Base-by-base conservation (phyloP, 2,113 vertebrate genomes). In the Tautogolabrus adspersus region DNA sequence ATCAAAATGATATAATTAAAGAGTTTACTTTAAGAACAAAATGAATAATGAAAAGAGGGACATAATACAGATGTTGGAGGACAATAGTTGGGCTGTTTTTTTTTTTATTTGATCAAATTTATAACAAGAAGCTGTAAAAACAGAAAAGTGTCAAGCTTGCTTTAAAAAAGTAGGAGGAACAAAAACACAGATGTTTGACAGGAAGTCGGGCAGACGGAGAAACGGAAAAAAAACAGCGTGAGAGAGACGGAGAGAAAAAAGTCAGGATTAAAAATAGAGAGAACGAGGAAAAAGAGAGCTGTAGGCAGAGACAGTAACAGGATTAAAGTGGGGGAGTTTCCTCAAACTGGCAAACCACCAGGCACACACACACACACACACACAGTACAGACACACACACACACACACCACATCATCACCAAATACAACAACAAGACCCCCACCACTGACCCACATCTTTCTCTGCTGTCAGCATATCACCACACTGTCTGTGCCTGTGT, bases 371-470 rank as follows among this genome's bases (percentile, higher is more conserved):
- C 63, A 47, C 55, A 74, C 65, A 40, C 66, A 58, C 66, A 23
- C 21, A 66, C 60, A 56, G 13, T 18, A 16, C 1, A 13, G 4
- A 16, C 16, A 16, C 30, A 34, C 30, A 6, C 30, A 46, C 44
- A 61, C 47, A 63, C 61, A 44, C 62, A 59, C 23, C 30, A 58
- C 61, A 38, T 23, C 46, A 74, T 74, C 71, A 77, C 37, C 52
- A 72, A 76, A 73, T 47, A 64, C 66, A 75, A 77, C 60, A 74
- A 74, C 79, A 82, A 82, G 52, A 76, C 81, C 67, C 82, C 72
- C 87, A 79, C 79, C 52, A 68, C 66, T 89, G 85, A 89, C 85
- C 85, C 83, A 89, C 75, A 89, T 86, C 75, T 82, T 81, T 81
- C 70, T 74, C 75, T 77, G 10, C 72, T 55, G 72, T 84, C 72